Evolutionary conservation across 1,140 invertebrate genomes (phyloP).

Genomic region (Scaptomyza montana): DNA sequence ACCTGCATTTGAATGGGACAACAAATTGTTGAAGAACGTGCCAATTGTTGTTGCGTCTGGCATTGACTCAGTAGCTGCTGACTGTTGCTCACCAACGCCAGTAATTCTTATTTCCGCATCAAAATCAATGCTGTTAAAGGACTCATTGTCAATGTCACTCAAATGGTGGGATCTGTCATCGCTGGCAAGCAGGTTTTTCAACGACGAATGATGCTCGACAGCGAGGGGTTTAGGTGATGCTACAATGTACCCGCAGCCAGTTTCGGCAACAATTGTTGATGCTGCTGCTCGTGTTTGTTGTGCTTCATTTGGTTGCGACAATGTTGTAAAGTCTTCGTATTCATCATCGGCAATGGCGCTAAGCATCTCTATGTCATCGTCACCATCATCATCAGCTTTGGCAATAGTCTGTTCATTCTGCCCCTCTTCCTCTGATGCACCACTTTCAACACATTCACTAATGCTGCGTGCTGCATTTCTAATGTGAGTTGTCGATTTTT

Average conservation of each 20-base stretch:
- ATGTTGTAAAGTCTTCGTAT: slow-evolving; percentile 80
- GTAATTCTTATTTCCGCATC: slow-evolving; percentile 83
- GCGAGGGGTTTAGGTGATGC: slow-evolving; percentile 49
- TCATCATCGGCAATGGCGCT: slow-evolving; percentile 67
- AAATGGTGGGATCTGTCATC: slow-evolving; percentile 82
- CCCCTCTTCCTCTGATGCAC: slow-evolving; percentile 49
- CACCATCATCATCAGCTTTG: slow-evolving; percentile 46
- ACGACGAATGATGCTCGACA: slow-evolving; percentile 67
- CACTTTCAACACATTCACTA: slow-evolving; percentile 75
- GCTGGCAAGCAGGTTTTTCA: slow-evolving; percentile 75
- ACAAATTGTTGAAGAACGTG: slow-evolving; percentile 82
- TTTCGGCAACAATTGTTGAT: slow-evolving; percentile 26
- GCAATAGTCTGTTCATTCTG: slow-evolving; percentile 19
- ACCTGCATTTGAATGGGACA: slow-evolving; percentile 83
- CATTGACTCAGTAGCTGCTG: slow-evolving; percentile 45
- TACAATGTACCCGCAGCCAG: slow-evolving; percentile 23
- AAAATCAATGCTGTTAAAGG: slow-evolving; percentile 83
- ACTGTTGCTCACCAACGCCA: slow-evolving; percentile 46
- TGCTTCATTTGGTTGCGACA: slow-evolving; percentile 83
- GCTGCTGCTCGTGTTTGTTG: slow-evolving; percentile 53
- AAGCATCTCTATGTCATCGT: slow-evolving; percentile 65
- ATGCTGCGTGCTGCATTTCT: slow-evolving; percentile 78
- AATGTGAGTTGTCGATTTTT: slow-evolving; percentile 57
- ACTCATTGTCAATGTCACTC: slow-evolving; percentile 84
- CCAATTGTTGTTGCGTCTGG: slow-evolving; percentile 80